Evolutionary conservation across 2,888 invertebrate species (phyloP).

Genomic region (Campoletis raptor): DNA sequence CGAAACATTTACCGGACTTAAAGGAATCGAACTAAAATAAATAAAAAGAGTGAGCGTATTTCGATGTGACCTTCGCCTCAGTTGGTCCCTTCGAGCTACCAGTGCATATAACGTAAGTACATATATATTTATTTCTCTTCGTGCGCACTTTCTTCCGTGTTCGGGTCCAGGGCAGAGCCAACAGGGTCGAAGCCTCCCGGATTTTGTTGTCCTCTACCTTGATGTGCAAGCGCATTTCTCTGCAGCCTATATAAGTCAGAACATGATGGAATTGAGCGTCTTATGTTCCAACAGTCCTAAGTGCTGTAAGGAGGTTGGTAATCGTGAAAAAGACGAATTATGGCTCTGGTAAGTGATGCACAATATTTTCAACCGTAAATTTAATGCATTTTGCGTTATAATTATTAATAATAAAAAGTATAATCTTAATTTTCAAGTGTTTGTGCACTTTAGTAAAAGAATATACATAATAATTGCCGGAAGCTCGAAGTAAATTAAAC

Average conservation of each 20-base stretch:
- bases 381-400: neutral
- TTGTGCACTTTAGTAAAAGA: neutral
- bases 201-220: slow-evolving; percentile 36
- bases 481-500: neutral
- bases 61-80: slow-evolving; percentile 57
- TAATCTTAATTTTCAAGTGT: neutral
- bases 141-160: slow-evolving; percentile 73
- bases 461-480: neutral
- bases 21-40: slow-evolving; percentile 35
- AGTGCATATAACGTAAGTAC: neutral
- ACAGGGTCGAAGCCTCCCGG: slow-evolving; percentile 61
- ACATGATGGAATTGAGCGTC: slow-evolving; percentile 76
- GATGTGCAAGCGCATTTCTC: slow-evolving; percentile 43
- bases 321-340: slow-evolving; percentile 50
- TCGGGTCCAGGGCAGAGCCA: slow-evolving; percentile 75
- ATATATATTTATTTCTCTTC: slow-evolving; percentile 40
- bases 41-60: slow-evolving; percentile 53
- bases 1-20: slow-evolving; percentile 13
- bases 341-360: slow-evolving; percentile 70
- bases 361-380: neutral
- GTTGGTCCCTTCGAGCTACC: slow-evolving; percentile 40
- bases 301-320: slow-evolving; percentile 76
- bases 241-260: slow-evolving; percentile 77
- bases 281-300: slow-evolving; percentile 78
- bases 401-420: neutral